Base-by-base conservation (phyloP, 2,888 invertebrate genomes). In the Cyclophora punctaria region DNA sequence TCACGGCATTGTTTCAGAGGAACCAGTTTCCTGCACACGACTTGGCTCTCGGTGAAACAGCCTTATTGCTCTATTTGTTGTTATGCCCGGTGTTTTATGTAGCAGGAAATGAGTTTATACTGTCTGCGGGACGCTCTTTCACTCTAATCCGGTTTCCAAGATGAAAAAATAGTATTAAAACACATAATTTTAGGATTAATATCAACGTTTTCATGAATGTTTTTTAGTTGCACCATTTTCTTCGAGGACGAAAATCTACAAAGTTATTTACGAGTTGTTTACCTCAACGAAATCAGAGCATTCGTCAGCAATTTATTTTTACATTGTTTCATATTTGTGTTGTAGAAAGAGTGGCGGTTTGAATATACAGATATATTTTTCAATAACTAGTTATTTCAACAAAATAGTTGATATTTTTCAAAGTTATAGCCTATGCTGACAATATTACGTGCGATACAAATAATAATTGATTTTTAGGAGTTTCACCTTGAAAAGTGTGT, bases 31-130 rank as follows among this genome's bases (percentile, higher is more conserved):
- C 69, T 73, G 72, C 75, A 74, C 67, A 71, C 69, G 71, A 73
- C 73, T 70, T 68, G 70, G 73, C 68, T 62, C 71, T 57, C 69
- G 63, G 64, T 64, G 62, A 66, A 69, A 67, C 69, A 60, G 64
- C 62, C 71, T 74, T 72, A 75, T 74, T 77, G 76, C 79, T 76
- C 72, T 77, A 78, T 78, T 80, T 78, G 75, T 75, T 76, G 71
- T 74, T 66, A 73, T 71, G 70, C 66, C 20, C 67, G 65, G 69
- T 71, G 69, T 71, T 78, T 74, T 73, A 73, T 73, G 69, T 70
- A 67, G 68, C 74, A 76, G 76, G 73, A 77, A 78, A 78, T 78
- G 73, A 74, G 71, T 71, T 70, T 71, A 67, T 69, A 68, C 69
- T 67, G 71, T 67, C 69, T 64, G 64, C 61, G 65, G 66, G 66